Conservation (phyloP, 2,888 invertebrate species). For the Tenthredo livida region DNA sequence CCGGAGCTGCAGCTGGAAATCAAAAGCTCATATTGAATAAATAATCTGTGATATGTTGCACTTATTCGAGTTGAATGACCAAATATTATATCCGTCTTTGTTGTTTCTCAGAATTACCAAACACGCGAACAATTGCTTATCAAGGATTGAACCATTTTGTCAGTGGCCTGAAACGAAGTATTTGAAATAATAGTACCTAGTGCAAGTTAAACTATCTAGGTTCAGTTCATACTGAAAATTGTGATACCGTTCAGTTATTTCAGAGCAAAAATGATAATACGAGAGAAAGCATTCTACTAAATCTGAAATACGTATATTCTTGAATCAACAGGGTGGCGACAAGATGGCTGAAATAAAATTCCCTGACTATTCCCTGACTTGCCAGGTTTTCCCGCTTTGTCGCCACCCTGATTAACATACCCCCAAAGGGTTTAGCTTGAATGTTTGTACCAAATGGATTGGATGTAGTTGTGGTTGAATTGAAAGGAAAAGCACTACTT, state of each 20-base stretch:
- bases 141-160: not conserved
- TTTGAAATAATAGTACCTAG: not conserved
- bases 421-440: constrained; percentile 78
- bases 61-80: not conserved
- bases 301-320: constrained; percentile 18
- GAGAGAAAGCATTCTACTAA: constrained; percentile 25
- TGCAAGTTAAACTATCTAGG: not conserved
- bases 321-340: too few species aligned
- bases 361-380: too few species aligned
- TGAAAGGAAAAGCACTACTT: constrained; percentile 77
- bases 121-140: not conserved
- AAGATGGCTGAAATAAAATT: too few species aligned
- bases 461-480: constrained; percentile 71
- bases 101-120: not conserved
- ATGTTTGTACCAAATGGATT: constrained; percentile 77
- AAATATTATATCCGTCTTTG: not conserved
- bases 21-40: constrained; percentile 40
- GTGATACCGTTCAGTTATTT: not conserved
- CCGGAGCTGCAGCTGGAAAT: constrained; percentile 71
- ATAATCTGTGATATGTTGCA: constrained; percentile 2
- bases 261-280: not conserved
- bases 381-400: too few species aligned
- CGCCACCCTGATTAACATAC: too few species aligned
- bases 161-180: not conserved
- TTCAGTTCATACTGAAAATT: not conserved